Evolutionary conservation across 2,797 vertebrate genomes (phyloP), one percentile per base, ranked within the genome.

Genomic region (Sebastolobus alascanus): DNA sequence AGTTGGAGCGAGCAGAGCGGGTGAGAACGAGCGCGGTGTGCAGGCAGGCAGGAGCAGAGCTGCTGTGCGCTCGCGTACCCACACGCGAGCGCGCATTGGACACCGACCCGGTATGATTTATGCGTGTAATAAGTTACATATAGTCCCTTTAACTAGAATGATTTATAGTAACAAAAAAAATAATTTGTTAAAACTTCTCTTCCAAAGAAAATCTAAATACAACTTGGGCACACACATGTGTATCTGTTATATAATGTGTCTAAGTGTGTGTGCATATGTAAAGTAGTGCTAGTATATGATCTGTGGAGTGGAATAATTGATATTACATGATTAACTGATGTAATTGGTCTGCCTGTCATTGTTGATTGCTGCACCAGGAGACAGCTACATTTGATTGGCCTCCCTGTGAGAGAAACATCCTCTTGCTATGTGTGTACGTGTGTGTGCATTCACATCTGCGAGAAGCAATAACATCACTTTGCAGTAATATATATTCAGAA

Each of bases 291-390:
- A 22, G 69, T 37, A 27, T 80, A 27, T 86, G 63, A 81, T 65
- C 55, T 75, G 31, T 74, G 43, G 73, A 77, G 79, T 74, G 78
- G 73, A 90, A 88, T 91, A 93, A 90, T 87, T 92, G 84, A 85
- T 83, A 87, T 92, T 82, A 83, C 83, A 89, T 83, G 71, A 92
- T 90, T 91, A 90, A 70, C 70, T 84, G 67, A 81, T 82, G 46
- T 90, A 90, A 91, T 90, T 87, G 79, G 67, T 75, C 64, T 90
- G 82, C 67, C 71, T 90, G 84, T 85, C 83, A 82, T 81, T 71
- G 78, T 67, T 93, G 87, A 91, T 90, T 91, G 89, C 79, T 85
- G 46, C 77, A 79, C 33, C 46, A 84, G 68, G 69, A 87, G 68
- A 84, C 73, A 73, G 35, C 38, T 13, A 65, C n/a, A 29, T 85